phyloP scores from a whole-genome alignment of 2,797 vertebrate genomes.

The Hippoglossus hippoglossus region DNA sequence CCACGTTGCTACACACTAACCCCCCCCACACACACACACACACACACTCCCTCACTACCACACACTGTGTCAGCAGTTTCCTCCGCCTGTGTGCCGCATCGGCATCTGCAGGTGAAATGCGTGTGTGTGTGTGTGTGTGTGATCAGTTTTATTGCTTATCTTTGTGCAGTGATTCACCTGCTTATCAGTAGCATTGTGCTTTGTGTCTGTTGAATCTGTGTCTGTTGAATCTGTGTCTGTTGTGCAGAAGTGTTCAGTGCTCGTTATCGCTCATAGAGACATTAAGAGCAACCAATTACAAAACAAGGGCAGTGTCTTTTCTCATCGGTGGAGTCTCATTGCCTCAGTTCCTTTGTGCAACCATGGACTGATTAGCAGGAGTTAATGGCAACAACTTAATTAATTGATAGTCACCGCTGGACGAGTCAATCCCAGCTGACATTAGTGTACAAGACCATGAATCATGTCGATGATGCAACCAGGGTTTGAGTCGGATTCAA shows the following conservation, averaged over 20 bases:
- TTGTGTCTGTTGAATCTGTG: conserved; percentile 11
- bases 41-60: background rate
- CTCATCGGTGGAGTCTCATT: conserved; percentile 10
- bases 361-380: too few relatives aligned
- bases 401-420: too few relatives aligned
- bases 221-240: background rate
- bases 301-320: conserved; percentile 37
- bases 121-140: conserved; percentile 25
- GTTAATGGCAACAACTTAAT: too few relatives aligned
- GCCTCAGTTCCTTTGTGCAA: too few relatives aligned
- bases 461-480: too few relatives aligned
- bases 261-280: conserved; percentile 20
- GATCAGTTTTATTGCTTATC: conserved; percentile 28
- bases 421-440: too few relatives aligned
- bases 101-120: conserved; percentile 40
- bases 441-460: too few relatives aligned
- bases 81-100: conserved; percentile 42
- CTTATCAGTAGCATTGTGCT: conserved; percentile 51
- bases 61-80: conserved; percentile 67
- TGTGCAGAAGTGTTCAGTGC: conserved; percentile 11
- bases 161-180: conserved; percentile 48
- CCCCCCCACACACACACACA: background rate
- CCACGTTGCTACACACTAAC: conserved; percentile 35
- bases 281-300: conserved; percentile 40
- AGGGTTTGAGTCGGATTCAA: too few relatives aligned